Percentiles rank a stretch among this genome's conserved stretches.
phyloP scores from a whole-genome alignment of 1,140 invertebrate genomes.

The Potamilus streckersoni region DNA sequence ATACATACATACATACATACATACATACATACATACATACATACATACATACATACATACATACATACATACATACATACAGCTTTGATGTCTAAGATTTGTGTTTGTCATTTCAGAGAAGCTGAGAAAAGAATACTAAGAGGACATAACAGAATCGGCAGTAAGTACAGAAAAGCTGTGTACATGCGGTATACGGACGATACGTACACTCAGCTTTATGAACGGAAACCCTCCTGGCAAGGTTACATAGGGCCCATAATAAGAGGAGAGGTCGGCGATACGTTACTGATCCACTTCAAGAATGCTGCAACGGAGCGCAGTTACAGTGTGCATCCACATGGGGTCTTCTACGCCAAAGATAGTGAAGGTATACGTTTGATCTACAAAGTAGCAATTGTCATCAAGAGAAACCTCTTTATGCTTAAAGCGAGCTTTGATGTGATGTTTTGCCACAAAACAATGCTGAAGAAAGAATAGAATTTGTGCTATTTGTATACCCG shows the following conservation, averaged over 20 bases:
- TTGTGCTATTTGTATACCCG: too few species aligned
- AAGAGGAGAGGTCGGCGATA: too few species aligned
- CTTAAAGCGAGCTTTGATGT: too few species aligned
- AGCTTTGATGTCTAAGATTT: neutral
- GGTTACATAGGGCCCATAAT: too few species aligned
- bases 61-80: constrained; percentile 5
- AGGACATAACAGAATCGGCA: constrained; percentile 32
- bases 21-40: neutral
- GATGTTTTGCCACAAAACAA: too few species aligned
- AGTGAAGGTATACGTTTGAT: constrained; percentile 30
- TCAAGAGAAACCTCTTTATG: too few species aligned
- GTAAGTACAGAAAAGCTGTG: constrained; percentile 52
- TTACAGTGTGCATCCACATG: constrained; percentile 53
- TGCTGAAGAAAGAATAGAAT: too few species aligned
- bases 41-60: constrained; percentile 9
- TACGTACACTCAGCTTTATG: constrained; percentile 21
- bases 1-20: neutral
- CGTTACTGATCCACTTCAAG: too few species aligned
- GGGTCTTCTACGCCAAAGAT: constrained; percentile 42
- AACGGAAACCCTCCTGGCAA: too few species aligned
- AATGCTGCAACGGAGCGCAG: constrained; percentile 29
- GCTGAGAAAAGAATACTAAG: too few species aligned
- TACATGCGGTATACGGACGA: constrained; percentile 52
- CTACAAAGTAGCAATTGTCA: too few species aligned
- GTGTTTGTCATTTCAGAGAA: too few species aligned